phyloP scores from a whole-genome alignment of 2,888 invertebrate genomes.

The Invenusta paracnida region DNA sequence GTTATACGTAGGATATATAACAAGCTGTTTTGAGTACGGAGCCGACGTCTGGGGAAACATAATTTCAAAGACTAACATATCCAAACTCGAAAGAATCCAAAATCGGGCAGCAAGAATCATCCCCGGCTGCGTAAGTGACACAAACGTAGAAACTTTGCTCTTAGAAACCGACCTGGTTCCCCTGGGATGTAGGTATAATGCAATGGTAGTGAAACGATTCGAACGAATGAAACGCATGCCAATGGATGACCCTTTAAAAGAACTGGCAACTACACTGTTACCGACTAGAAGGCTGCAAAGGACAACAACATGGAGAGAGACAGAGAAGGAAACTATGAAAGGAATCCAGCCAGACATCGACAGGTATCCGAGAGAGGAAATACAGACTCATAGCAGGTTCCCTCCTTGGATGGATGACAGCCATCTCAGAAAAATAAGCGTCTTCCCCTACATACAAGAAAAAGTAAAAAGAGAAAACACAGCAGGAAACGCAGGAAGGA shows the following conservation, averaged over 20 bases:
- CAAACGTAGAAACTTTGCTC: constrained; percentile 2
- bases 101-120: constrained; percentile 21
- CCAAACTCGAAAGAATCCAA: constrained; percentile 5
- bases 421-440: neutral
- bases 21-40: constrained; percentile 1
- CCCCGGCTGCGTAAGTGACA: neutral
- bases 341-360: neutral
- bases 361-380: neutral
- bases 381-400: neutral
- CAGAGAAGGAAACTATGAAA: neutral
- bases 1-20: neutral
- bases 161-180: neutral
- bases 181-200: neutral
- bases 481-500: neutral
- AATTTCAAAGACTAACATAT: neutral
- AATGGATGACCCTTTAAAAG: neutral
- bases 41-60: neutral
- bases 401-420: neutral
- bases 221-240: constrained; percentile 8
- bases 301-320: neutral
- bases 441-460: neutral
- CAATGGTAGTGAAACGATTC: neutral
- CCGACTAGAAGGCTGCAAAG: too few relatives aligned
- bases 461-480: neutral
- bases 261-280: neutral